Percentiles rank a stretch among this genome's conserved stretches.
Conservation (phyloP, 2,888 invertebrate genomes). For the Andrena chrysosceles region DNA sequence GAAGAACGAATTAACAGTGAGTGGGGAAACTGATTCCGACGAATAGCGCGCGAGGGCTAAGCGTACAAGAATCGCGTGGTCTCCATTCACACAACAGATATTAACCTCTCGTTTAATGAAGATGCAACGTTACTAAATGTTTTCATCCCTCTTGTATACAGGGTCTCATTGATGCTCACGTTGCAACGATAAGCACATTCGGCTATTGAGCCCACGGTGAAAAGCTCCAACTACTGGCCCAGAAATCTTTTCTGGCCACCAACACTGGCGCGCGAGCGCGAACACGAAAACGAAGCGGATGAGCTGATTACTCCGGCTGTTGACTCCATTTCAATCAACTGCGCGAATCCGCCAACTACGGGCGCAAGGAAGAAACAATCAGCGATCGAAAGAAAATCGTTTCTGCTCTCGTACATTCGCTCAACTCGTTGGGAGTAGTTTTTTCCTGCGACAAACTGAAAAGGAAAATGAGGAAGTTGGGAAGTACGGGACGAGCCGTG, state of each 20-base stretch:
- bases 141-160: constrained; percentile 31
- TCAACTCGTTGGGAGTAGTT: neutral
- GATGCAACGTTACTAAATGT: constrained; percentile 15
- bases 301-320: constrained; percentile 44
- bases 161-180: constrained; percentile 21
- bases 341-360: constrained; percentile 11
- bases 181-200: constrained; percentile 69
- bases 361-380: neutral
- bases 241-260: constrained; percentile 21
- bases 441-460: neutral
- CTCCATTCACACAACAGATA: constrained; percentile 39
- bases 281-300: neutral
- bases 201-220: constrained; percentile 68
- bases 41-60: neutral
- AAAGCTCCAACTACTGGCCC: constrained; percentile 48
- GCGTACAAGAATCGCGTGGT: neutral
- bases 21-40: constrained; percentile 29
- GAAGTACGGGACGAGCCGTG: neutral
- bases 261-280: neutral
- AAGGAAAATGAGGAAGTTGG: neutral
- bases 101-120: constrained; percentile 19
- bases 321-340: constrained; percentile 44
- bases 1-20: constrained; percentile 49
- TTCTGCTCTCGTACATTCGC: constrained; percentile 13
- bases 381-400: constrained; percentile 21